Percentiles rank a stretch among this genome's conserved stretches.
Evolutionary conservation across 2,113 vertebrate genomes (phyloP).

Genomic region (Sterrhoptilus dennistouni): DNA sequence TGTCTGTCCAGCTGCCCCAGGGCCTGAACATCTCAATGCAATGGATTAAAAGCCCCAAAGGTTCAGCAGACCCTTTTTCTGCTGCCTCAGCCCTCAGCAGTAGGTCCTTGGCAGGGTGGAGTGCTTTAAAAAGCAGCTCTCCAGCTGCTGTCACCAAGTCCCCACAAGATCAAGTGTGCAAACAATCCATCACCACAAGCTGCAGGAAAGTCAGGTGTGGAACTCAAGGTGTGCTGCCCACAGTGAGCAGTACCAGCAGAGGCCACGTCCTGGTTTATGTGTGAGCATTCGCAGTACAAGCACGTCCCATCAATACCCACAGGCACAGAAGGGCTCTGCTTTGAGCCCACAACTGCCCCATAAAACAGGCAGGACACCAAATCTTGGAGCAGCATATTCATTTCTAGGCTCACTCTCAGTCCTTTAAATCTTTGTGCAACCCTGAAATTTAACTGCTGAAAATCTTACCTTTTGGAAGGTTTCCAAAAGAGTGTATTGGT

Average conservation of each 20-base stretch:
- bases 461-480: not conserved
- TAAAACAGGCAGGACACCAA: not conserved
- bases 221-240: not conserved
- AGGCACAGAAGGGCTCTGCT: not conserved
- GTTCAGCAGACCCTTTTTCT: not conserved
- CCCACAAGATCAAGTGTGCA: not conserved
- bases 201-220: not conserved
- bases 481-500: not conserved
- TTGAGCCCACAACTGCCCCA: not conserved
- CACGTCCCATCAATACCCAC: rapidly evolving
- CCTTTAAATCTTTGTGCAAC: not conserved
- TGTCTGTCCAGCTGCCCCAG: not conserved
- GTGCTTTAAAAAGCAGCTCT: not conserved
- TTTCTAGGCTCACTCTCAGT: not conserved
- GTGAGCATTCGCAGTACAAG: not conserved
- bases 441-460: not conserved
- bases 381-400: rapidly evolving
- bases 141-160: not conserved
- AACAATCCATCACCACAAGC: rapidly evolving
- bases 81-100: not conserved
- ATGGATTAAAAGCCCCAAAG: rapidly evolving
- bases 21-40: not conserved
- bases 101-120: not conserved
- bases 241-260: not conserved
- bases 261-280: rapidly evolving